Base-by-base conservation (phyloP, 2,113 vertebrate genomes). In the Pterocles burchelli region DNA sequence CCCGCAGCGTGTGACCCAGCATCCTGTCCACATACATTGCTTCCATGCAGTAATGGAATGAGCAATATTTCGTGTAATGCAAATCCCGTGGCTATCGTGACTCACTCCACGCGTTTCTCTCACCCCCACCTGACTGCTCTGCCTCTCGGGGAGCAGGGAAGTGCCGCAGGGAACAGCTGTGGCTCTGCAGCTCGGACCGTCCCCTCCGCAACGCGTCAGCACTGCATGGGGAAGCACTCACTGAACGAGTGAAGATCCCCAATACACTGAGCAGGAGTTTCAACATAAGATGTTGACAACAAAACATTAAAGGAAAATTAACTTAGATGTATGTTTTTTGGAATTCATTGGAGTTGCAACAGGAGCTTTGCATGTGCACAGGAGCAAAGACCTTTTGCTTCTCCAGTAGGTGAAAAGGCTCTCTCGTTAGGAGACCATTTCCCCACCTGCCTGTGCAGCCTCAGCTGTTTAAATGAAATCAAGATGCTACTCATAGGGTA, bases 281-380 rank as follows among this genome's bases (percentile, higher is more conserved):
- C 15, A 66, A 19, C 45, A 55, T 7, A 51, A 75, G 76, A n/a
- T 1, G 2, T 14, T 49, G 49, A 21, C 52, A 70, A 41, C 21
- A 72, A 74, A 85, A 74, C 13, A 43, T 0, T 29, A 67, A 41
- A 41, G 54, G 41, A 75, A 71, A 71, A 72, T 22, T 38, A 19
- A 62, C 48, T 84, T 29, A 68, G 65, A 59, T 10, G 6, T 3
- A 12, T 4, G 28, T 9, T 16, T 62, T 77, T 51, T 38, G 18
- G 38, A 79, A 72, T 26, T 31, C 6, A 24, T 1, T 63, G 76
- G 34, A 68, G 76, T 67, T 84, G 28, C 63, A 79, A 10, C 20
- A 14, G 10, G 22, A 24, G 29, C 24, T 82, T 45, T 58, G 43
- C 9, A 36, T 19, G 25, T 0, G 3, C 8, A 19, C 0, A 52